These are phyloP conservation scores for Melanotaenia boesemani DNA, from an alignment of 2,797 vertebrate species.

Conservation along the genomic window DNA sequence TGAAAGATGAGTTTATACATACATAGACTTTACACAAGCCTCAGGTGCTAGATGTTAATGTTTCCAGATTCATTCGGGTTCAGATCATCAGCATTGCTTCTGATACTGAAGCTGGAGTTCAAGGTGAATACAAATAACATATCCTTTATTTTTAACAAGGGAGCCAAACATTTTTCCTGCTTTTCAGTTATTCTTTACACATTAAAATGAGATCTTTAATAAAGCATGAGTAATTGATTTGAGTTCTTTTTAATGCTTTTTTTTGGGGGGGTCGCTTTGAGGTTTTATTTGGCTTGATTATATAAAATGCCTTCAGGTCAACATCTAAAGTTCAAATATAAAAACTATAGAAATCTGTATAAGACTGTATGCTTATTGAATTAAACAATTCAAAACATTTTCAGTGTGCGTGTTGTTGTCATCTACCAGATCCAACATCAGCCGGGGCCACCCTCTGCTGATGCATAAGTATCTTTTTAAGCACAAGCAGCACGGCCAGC, in stretches of 20 bases:
- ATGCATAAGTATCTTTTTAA: conserved; percentile 72
- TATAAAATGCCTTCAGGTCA: conserved; percentile 22
- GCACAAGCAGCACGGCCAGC: conserved; percentile 70
- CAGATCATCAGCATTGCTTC: conserved; percentile 10
- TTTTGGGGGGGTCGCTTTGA: conserved; percentile 28
- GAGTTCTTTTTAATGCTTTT: neutral
- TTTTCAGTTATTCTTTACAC: conserved; percentile 2
- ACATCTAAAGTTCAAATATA: conserved; percentile 19
- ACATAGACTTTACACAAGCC: neutral
- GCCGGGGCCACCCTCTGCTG: conserved; percentile 82
- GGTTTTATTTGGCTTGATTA: conserved; percentile 50
- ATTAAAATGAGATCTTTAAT: neutral
- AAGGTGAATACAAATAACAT: neutral
- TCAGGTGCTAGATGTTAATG: conserved; percentile 18
- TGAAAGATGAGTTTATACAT: conserved; percentile 5
- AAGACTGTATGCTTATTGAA: conserved; percentile 28
- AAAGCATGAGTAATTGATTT: neutral
- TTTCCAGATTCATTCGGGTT: conserved; percentile 8
- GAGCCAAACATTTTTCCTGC: neutral
- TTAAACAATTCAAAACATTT: conserved; percentile 22
- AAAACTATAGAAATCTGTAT: conserved; percentile 23
- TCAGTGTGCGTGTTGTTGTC: conserved; percentile 27
- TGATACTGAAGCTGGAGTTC: neutral
- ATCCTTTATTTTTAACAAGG: neutral
- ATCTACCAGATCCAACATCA: conserved; percentile 44